Base-by-base conservation (phyloP, 2,797 vertebrate species). In the Nasua narica region DNA sequence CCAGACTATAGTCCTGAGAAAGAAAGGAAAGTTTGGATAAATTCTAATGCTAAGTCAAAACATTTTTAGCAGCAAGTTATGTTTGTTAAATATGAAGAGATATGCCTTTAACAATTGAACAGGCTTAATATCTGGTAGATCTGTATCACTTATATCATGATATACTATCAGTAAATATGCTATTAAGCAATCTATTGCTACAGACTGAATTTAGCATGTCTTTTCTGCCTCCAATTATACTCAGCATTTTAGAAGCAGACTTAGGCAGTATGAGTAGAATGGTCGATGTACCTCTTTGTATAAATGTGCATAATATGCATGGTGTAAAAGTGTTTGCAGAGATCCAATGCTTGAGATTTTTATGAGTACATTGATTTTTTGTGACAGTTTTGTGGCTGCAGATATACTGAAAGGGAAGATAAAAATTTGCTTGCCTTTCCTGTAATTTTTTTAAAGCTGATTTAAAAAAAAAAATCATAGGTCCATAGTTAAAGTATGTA, bases 121-220 rank as follows among this genome's bases (percentile, higher is more conserved):
- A 97, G 92, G 9, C 95, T 92, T 97, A 97, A 95, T 96, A 95
- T 91, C 92, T 97, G 56, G 56, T 94, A 76, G 92, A 86, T 96
- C 37, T 95, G 46, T 87, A 98, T 94, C 90, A 96, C 84, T 98
- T 97, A 95, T 82, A 91, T 96, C 83, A 93, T 91, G 94, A 97
- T 97, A 96, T 92, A 94, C 89, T 97, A 91, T 98, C 96, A 97
- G 78, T 92, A 97, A 98, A 97, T 90, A 48, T 97, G 95, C 43
- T 96, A 95, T 96, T 98, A 98, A 98, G 97, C 97, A 97, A 97
- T 97, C 92, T 98, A 91, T 98, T 98, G 96, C 86, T 97, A 97
- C 95, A 87, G 52, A 67, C 9, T 95, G 91, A 98, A 97, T 98
- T 88, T 98, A 98, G 92, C 87, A 91, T 96, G 97, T 98, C 92